Conservation (phyloP, 2,113 vertebrate genomes). For the Ranitomeya variabilis region DNA sequence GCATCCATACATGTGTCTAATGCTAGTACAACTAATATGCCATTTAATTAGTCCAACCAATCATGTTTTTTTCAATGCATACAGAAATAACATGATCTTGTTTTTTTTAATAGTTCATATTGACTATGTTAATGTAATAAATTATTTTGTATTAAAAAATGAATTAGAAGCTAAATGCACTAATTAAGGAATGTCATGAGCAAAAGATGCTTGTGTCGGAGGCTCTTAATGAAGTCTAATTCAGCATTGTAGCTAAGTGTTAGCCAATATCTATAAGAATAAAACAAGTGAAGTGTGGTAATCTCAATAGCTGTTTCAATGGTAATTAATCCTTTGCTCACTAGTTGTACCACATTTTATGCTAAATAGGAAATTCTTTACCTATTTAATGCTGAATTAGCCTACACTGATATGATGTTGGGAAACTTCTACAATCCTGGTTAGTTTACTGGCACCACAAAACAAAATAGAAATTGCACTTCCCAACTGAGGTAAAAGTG, state of each 20-base stretch:
- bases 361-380: background rate
- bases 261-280: background rate
- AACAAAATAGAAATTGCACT: too few species aligned
- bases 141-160: conserved; percentile 38
- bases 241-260: background rate
- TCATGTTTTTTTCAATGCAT: conserved; percentile 9
- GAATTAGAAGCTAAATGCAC: background rate
- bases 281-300: background rate
- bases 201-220: background rate
- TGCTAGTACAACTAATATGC: conserved; percentile 14
- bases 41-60: conserved; percentile 43
- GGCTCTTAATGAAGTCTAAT: background rate
- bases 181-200: background rate
- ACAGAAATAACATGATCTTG: background rate
- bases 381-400: background rate
- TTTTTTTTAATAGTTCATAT: background rate
- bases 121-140: background rate
- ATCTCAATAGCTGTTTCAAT: background rate
- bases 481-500: too few species aligned
- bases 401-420: background rate
- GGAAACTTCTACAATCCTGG: background rate
- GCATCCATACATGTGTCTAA: conserved; percentile 15
- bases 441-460: background rate
- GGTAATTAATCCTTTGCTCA: background rate
- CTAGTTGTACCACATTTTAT: background rate